phyloP scores from a whole-genome alignment of 92 coral and sea anemone species.

The Phenganax stokvisi region DNA sequence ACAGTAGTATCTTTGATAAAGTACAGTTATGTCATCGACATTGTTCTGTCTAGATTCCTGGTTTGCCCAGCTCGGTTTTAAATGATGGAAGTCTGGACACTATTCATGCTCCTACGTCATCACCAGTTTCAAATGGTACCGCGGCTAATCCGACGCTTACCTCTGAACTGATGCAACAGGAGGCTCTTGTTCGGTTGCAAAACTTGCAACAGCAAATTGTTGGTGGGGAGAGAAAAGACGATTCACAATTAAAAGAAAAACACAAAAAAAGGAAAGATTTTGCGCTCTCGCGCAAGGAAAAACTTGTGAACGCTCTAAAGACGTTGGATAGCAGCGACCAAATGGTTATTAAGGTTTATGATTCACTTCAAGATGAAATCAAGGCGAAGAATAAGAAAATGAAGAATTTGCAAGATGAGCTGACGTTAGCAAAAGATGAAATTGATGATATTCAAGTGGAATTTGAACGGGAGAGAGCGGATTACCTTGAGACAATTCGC shows the following conservation, averaged over 20 bases:
- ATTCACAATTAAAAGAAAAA: constrained; percentile 74
- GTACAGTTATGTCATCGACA: too few relatives aligned
- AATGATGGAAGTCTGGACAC: constrained; percentile 52
- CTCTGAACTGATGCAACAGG: constrained; percentile 58
- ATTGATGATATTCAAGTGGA: constrained; percentile 74
- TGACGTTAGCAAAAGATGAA: constrained; percentile 60
- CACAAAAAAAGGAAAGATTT: constrained; percentile 68
- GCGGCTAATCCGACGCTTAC: constrained; percentile 24
- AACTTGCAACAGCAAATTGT: constrained; percentile 78
- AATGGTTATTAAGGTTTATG: constrained; percentile 72
- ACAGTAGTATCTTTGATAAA: too few relatives aligned
- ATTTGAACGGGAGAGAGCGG: constrained; percentile 78
- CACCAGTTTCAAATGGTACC: constrained; percentile 30
- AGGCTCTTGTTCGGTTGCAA: constrained; percentile 67
- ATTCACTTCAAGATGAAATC: constrained; percentile 84
- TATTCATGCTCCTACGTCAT: constrained; percentile 44
- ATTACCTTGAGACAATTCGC: constrained; percentile 79
- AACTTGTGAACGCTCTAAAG: constrained; percentile 70
- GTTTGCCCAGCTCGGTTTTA: background rate
- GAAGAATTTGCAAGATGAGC: constrained; percentile 58
- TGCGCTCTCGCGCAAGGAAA: constrained; percentile 67
- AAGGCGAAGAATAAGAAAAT: constrained; percentile 60
- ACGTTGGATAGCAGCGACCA: constrained; percentile 90
- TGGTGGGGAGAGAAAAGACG: constrained; percentile 88
- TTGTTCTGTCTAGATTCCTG: background rate